phyloP scores from a whole-genome alignment of 1,140 invertebrate genomes.

The Zophobas atratus region DNA sequence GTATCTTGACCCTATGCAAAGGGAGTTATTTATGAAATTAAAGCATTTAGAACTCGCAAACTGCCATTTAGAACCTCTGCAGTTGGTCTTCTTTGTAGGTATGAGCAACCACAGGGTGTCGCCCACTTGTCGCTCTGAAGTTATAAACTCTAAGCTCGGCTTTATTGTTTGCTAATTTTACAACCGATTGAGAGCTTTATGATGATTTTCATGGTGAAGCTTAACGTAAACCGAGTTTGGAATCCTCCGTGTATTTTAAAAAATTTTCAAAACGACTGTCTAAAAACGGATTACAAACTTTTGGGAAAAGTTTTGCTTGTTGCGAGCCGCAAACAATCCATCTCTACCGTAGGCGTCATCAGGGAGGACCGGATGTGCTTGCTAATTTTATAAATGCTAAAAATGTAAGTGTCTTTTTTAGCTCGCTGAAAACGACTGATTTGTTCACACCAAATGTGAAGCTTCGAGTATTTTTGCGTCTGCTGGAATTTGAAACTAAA shows the following conservation, averaged over 20 bases:
- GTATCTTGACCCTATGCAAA: background rate
- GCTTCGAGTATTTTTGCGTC: too few species aligned
- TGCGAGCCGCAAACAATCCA: too few species aligned
- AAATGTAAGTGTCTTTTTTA: too few species aligned
- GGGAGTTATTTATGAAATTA: slow-evolving; percentile 13
- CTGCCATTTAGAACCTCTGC: slow-evolving; percentile 21
- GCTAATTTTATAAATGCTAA: too few species aligned
- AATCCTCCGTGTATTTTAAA: background rate
- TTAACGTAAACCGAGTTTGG: background rate
- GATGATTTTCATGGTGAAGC: background rate
- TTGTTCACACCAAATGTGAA: too few species aligned
- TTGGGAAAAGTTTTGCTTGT: too few species aligned
- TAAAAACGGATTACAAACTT: too few species aligned
- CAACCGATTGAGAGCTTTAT: slow-evolving; percentile 13
- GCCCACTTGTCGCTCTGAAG: slow-evolving; percentile 12
- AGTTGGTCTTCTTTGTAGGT: slow-evolving; percentile 21
- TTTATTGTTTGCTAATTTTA: slow-evolving; percentile 24
- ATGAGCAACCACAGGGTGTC: slow-evolving; percentile 1
- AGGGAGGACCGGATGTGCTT: too few species aligned
- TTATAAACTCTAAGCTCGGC: slow-evolving; percentile 16
- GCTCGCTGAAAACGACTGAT: too few species aligned
- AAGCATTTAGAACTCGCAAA: slow-evolving; percentile 7
- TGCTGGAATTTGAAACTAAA: too few species aligned
- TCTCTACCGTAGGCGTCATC: too few species aligned
- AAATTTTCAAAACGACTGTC: too few species aligned